Percentiles rank a stretch among this genome's conserved stretches.
These are phyloP conservation scores for Tetragnatha versicolor DNA, from an alignment of 1,140 invertebrate species.

Conservation along the genomic window DNA sequence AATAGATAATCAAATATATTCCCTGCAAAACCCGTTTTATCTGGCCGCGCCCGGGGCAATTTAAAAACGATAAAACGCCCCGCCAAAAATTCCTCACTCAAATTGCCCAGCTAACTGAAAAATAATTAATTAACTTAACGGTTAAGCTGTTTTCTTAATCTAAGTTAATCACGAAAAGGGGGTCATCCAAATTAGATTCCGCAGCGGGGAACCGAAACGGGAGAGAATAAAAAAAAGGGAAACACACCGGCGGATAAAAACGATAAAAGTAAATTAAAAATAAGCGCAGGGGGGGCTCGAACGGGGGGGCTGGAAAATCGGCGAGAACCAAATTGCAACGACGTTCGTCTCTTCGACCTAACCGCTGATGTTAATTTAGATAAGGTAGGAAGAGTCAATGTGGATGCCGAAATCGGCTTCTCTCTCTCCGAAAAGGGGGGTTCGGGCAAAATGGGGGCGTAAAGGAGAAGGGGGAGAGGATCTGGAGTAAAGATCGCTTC, in stretches of 20 bases:
- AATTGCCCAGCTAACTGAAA: slow-evolving; percentile 42
- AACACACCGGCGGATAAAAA: slow-evolving; percentile 29
- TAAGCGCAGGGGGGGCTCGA: slow-evolving; percentile 9
- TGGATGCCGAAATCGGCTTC: slow-evolving; percentile 6
- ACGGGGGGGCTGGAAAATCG: slow-evolving; percentile 41
- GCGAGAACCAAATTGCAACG: slow-evolving; percentile 41
- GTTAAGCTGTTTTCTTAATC: slow-evolving; percentile 54
- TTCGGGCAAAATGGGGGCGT: neutral
- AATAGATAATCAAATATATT: slow-evolving; percentile 21
- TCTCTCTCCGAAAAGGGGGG: slow-evolving; percentile 18
- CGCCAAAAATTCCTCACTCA: neutral
- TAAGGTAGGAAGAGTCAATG: slow-evolving; percentile 36
- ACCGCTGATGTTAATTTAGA: slow-evolving; percentile 55
- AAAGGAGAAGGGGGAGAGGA: neutral
- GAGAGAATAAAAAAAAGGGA: slow-evolving; percentile 14
- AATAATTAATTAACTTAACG: slow-evolving; percentile 55
- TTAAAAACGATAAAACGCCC: slow-evolving; percentile 47
- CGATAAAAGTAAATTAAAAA: slow-evolving; percentile 52
- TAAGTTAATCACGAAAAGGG: slow-evolving; percentile 40
- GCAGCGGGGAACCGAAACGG: neutral
- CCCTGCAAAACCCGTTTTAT: neutral
- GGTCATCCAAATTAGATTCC: slow-evolving; percentile 52
- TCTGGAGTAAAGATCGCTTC: slow-evolving; percentile 39
- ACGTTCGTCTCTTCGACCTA: slow-evolving; percentile 21
- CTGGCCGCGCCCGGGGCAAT: neutral